Base-by-base conservation (phyloP, 1,140 invertebrate genomes). In the Pseudomyrmex dendroicus region DNA sequence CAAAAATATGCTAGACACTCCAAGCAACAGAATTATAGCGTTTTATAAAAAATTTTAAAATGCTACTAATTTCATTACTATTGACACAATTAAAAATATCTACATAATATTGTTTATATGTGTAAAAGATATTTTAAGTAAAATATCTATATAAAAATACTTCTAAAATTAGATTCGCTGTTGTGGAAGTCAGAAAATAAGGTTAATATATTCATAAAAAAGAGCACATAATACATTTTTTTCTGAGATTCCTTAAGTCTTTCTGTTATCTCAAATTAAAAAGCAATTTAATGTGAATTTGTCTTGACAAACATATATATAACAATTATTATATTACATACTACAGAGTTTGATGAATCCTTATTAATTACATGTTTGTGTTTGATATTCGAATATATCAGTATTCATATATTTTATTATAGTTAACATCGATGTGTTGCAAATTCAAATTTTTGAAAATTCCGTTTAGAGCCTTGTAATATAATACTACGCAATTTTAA, bases 1-100 rank as follows among this genome's bases (percentile, higher is more conserved):
- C n/a, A 83, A 90, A 87, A 86, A 85, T 87, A 84, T 88, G 88
- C 83, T 89, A 89, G 90, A 89, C 84, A 89, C 84, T 90, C 77
- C 61, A 84, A 84, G 84, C 63, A 86, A 85, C 67, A 85, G 86
- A 91, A 89, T 35, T 70, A 86, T 68, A 83, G 59, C 86, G 77
- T 89, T 91, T 90, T 84, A 67, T 84, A 84, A 78, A 89, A 76
- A 70, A 90, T 77, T 82, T 88, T 82, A 82, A 89, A 80, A 61
- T 89, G 78, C 64, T 82, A 72, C 87, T 90, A 88, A 80, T 61
- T 77, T 61, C 73, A 20, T 20, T 20, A 20, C 20, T 20, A 86
- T 84, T 77, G 83, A 85, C 73, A 67, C 44, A 63, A 84, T 68
- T 88, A 89, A 90, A 90, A 90, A 88, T 88, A 82, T 80, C 87